Base-by-base conservation (phyloP, 2,797 vertebrate species). In the Triplophysa yarkandensis region DNA sequence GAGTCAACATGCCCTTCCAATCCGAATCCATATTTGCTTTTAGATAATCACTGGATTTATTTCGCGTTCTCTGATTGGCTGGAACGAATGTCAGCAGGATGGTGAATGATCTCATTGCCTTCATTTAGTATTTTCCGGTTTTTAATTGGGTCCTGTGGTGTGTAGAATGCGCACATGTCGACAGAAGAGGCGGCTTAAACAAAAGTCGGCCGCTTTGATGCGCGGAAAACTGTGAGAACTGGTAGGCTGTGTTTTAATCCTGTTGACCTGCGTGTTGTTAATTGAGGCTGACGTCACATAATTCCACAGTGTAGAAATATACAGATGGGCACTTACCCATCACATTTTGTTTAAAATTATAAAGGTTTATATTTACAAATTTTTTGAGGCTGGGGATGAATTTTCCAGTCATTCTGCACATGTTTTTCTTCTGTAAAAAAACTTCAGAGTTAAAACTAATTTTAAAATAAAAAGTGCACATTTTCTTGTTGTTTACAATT, bases 91-190 rank as follows among this genome's bases (percentile, higher is more conserved):
- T 48, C 30, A 71, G 74, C 30, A 73, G 74, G 63, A 25, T 13
- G 14, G 28, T 65, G 77, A 41, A 69, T 52, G 78, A 82, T 64
- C 71, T 75, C 81, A 80, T 41, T 60, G 78, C 54, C 32, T 67
- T 82, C 74, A 72, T 79, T 77, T 60, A 77, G 25, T 69, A 64
- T 67, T 74, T 63, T 30, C 19, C 36, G 39, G 44, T 58, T 76
- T 82, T 79, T 83, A 84, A 83, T 83, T 82, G 75, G 78, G 61
- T 54, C 43, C 61, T 57, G 50, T 43, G 67, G 75, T 75, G 68
- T 46, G 63, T 62, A 69, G 69, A 68, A 81, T 58, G 68, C 74
- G 43, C 74, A 68, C 17, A 25, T n/a, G 43, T 13, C 62, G 4
- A 13, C 16, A 43, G 46, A 52, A 72, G 76, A 80, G 69, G 58